Evolutionary conservation across 1,140 invertebrate genomes (phyloP), one percentile per base, ranked within the genome.

Genomic region (Lanistes nyassanus): DNA sequence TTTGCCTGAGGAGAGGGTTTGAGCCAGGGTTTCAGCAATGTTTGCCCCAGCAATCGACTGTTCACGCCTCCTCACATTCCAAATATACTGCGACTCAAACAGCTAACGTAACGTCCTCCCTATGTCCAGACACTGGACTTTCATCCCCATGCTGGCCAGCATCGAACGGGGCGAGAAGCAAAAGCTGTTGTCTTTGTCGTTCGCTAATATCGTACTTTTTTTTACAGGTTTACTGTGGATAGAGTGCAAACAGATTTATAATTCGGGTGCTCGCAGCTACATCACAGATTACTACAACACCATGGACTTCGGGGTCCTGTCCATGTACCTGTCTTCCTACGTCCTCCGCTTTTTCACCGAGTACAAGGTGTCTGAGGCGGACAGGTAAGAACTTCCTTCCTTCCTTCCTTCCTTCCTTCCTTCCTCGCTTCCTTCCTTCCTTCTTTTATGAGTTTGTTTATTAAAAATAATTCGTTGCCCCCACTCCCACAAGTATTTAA

Each of bases 221-320:
- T 56, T 81, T 82, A 16, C 82, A 89, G 89, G 89, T 72, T 79
- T 89, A 47, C 76, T 88, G 34, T 88, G 88, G 88, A 87, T 87
- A 77, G 89, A 90, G 77, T 88, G 88, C 73, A 90, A 90, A 76
- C 87, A 89, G 75, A 82, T 89, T 11, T 89, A 90, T 80, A 84
- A 82, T 76, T 86, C 85, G 42, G 88, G 88, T 26, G 77, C 87
- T 34, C 75, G 84, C n/a, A 86, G 85, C 37, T 89, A 89, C 79
- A 76, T 89, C 58, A 84, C 83, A 56, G 86, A 89, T 71, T 86
- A 86, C 70, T 89, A 89, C 77, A 90, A 89, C 77, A 87, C 85
- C 74, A 85, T 89, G 78, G 87, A 89, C 76, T 87, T 87, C 76
- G 84, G 82, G 71, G 86, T 89, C 21, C 80, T 89, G 23, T 85